These are phyloP conservation scores for Chloroceryle aenea DNA, from an alignment of 2,113 vertebrate genomes.

Conservation along the genomic window DNA sequence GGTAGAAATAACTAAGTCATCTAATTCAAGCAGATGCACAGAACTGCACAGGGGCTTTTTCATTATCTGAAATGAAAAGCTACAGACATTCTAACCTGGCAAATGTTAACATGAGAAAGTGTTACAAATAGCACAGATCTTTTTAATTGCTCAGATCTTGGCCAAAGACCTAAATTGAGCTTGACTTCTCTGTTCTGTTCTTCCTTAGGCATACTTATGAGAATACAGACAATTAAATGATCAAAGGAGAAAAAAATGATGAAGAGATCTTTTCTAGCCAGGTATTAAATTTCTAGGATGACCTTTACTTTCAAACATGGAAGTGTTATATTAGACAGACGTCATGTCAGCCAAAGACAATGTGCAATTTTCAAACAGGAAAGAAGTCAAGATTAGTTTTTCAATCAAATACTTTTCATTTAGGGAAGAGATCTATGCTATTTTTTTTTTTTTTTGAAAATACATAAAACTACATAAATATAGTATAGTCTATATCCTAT, in stretches of 20 bases:
- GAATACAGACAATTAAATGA: constrained; percentile 73
- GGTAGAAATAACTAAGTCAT: constrained; percentile 16
- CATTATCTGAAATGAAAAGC: constrained; percentile 47
- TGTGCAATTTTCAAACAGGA: constrained; percentile 18
- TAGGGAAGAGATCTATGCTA: not conserved
- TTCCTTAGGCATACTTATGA: constrained; percentile 69
- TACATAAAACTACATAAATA: not conserved
- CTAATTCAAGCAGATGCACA: constrained; percentile 27
- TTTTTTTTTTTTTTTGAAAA: not conserved
- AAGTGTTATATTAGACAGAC: constrained; percentile 53
- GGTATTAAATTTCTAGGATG: constrained; percentile 68
- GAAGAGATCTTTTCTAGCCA: constrained; percentile 59
- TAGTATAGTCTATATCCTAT: not conserved
- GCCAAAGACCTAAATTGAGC: constrained; percentile 65
- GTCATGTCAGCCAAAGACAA: constrained; percentile 11
- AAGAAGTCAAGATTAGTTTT: constrained; percentile 33
- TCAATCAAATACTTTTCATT: not conserved
- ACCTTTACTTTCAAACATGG: constrained; percentile 53
- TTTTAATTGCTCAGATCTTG: constrained; percentile 74
- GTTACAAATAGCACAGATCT: constrained; percentile 66
- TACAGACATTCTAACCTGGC: constrained; percentile 33
- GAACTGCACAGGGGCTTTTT: constrained; percentile 10
- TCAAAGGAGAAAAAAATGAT: constrained; percentile 65
- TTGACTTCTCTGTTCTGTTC: constrained; percentile 63
- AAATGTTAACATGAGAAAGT: constrained; percentile 62